Evolutionary conservation across 2,797 vertebrate species (phyloP), one percentile per base, ranked within the genome.

Genomic region (Centropyge bicolor): DNA sequence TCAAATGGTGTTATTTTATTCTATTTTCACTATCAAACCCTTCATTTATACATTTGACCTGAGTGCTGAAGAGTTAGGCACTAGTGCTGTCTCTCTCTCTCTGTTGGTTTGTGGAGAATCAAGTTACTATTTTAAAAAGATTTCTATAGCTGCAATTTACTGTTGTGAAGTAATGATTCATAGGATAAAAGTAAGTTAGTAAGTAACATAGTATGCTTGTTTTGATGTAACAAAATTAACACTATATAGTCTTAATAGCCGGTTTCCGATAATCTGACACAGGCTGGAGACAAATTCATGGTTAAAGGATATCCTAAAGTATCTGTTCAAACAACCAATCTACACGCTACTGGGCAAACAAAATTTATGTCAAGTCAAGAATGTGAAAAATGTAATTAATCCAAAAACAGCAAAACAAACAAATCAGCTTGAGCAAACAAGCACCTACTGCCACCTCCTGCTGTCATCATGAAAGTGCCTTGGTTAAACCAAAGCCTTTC

Each of bases 381-480:
- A 46, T 41, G 60, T 76, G 46, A 75, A 63, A 65, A 68, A 19
- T 55, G 27, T 64, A 36, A 56, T 24, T 41, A 6, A 59, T 51
- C 3, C 4, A 43, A 57, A 46, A 36, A 38, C n/a, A n/a, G n/a
- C n/a, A n/a, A n/a, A n/a, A n/a, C n/a, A n/a, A n/a, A n/a, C n/a
- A 27, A 16, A 5, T 24, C 2, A 67, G 36, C 14, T 20, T 51
- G 20, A 49, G 20, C 27, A 36, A 57, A 55, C 62, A 48, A 43
- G 36, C 56, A 68, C 22, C 51, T 75, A 72, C 67, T 81, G 63
- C 71, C 74, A 73, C 49, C 60, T 64, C 5, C 31, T 82, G 70
- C 59, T 74, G 65, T 74, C 22, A 48, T n/a, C 5, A 55, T 83
- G 48, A 75, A 71, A 72, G 80, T 87, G 74, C 70, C 70, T 84